A percentile compares a stretch with the other conserved stretches of the same genome.
phyloP scores from a whole-genome alignment of 2,797 vertebrate genomes.

The Todus mexicanus region DNA sequence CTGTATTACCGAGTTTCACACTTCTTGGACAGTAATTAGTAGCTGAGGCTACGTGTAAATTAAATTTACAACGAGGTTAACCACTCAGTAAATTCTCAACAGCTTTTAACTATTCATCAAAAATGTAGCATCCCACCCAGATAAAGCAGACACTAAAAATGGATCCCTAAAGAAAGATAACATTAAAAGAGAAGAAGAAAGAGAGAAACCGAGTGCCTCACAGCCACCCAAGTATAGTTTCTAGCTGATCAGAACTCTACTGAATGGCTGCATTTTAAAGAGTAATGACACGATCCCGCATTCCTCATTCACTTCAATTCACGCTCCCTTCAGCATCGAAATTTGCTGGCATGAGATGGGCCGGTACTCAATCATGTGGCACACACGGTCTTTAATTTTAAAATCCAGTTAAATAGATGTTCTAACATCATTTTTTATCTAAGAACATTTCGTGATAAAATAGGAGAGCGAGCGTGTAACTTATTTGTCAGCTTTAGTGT shows the following conservation, averaged over 20 bases:
- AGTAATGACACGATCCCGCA: constrained; percentile 30
- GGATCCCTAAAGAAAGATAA: constrained; percentile 9
- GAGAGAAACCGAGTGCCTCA: neutral
- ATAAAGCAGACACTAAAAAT: constrained; percentile 2
- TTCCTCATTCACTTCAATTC: constrained; percentile 37
- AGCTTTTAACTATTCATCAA: constrained; percentile 1
- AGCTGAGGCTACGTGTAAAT: constrained; percentile 19
- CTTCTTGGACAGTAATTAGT: constrained; percentile 17
- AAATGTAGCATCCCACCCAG: neutral
- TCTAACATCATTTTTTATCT: constrained; percentile 60
- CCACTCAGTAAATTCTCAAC: constrained; percentile 14
- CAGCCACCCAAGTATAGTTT: neutral
- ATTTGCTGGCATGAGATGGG: constrained; percentile 25
- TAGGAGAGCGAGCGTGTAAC: constrained; percentile 29
- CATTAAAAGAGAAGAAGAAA: neutral
- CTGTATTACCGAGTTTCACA: neutral
- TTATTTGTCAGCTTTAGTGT: constrained; percentile 49
- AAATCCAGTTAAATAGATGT: constrained; percentile 48
- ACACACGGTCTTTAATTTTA: constrained; percentile 51
- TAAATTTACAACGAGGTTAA: constrained; percentile 44
- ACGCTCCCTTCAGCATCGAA: constrained; percentile 13
- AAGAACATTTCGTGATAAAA: constrained; percentile 30
- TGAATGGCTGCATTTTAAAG: constrained; percentile 17
- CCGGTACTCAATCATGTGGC: constrained; percentile 21
- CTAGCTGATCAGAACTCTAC: neutral